These are phyloP conservation scores for Caenorhabditis sp. DNA, from an alignment of 2,888 invertebrate genomes.

Conservation along the genomic window DNA sequence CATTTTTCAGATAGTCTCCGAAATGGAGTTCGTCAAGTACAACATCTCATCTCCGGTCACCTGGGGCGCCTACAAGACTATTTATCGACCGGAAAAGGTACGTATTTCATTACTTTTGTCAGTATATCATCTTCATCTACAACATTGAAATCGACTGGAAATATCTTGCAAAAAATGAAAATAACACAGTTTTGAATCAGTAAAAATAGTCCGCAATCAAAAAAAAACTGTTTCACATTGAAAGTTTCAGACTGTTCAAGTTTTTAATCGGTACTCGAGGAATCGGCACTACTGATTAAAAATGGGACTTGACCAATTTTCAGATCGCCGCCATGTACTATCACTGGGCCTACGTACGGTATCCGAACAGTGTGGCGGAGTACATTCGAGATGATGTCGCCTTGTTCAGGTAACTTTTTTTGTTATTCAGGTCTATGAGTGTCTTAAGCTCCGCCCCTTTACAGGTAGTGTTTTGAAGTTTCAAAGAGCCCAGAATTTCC, in stretches of 20 bases:
- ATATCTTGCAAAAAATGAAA: neutral
- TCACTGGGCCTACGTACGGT: slow-evolving; percentile 48
- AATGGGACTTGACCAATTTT: neutral
- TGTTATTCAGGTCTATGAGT: too few species aligned
- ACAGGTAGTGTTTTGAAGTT: neutral
- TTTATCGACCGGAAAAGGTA: slow-evolving; percentile 48
- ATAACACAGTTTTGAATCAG: neutral
- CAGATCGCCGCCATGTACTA: slow-evolving; percentile 50
- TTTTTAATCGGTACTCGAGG: too few species aligned
- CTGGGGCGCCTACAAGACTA: slow-evolving; percentile 50
- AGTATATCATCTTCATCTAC: too few species aligned
- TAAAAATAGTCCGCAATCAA: too few species aligned
- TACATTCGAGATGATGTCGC: slow-evolving; percentile 24
- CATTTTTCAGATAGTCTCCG: slow-evolving; percentile 26
- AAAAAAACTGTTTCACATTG: too few species aligned
- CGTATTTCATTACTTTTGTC: too few species aligned
- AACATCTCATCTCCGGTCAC: slow-evolving; percentile 40
- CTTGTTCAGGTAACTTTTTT: slow-evolving; percentile 1
- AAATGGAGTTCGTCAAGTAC: slow-evolving; percentile 58
- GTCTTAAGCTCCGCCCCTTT: too few species aligned
- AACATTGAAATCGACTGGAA: too few species aligned
- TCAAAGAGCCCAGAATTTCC: too few species aligned
- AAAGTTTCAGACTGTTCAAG: neutral
- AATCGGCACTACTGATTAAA: too few species aligned
- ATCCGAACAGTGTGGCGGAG: slow-evolving; percentile 14